These are phyloP conservation scores for Centropus bengalensis DNA, from an alignment of 2,113 vertebrate species.

Conservation along the genomic window DNA sequence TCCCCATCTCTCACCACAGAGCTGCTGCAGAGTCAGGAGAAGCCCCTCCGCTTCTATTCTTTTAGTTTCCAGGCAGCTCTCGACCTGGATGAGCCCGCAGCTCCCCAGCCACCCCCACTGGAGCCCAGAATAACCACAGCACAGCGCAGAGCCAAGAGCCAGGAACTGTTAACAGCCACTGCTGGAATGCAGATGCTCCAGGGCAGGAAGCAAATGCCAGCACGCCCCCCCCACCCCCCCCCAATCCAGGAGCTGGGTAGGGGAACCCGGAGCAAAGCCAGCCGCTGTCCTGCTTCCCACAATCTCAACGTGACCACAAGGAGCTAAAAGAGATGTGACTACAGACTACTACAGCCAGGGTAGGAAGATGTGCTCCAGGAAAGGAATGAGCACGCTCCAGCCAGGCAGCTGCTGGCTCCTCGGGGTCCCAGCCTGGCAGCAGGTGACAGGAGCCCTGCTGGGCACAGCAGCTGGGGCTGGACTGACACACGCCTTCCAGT, in stretches of 20 bases:
- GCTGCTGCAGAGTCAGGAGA: background rate
- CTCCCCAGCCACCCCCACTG: background rate
- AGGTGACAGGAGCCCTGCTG: background rate
- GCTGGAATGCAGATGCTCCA: rapidly evolving
- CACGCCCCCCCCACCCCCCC: too few species aligned
- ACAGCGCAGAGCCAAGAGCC: background rate
- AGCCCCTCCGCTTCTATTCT: background rate
- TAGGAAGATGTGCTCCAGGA: background rate
- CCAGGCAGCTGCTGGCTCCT: background rate
- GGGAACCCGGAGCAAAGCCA: background rate
- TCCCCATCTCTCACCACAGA: background rate
- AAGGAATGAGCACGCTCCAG: rapidly evolving
- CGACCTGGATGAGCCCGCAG: rapidly evolving
- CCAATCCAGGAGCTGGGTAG: rapidly evolving
- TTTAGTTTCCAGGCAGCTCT: background rate
- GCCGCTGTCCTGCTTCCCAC: background rate
- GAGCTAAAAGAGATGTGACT: rapidly evolving
- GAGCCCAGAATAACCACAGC: background rate
- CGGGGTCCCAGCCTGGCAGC: background rate
- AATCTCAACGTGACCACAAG: rapidly evolving
- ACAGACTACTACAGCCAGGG: background rate
- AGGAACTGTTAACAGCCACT: background rate
- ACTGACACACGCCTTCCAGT: background rate
- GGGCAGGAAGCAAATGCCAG: background rate
- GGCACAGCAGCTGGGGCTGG: background rate